Percentiles rank a stretch among this genome's conserved stretches.
Evolutionary conservation across 1,140 invertebrate species (phyloP).

Genomic region (Drosophila parabipectinata): DNA sequence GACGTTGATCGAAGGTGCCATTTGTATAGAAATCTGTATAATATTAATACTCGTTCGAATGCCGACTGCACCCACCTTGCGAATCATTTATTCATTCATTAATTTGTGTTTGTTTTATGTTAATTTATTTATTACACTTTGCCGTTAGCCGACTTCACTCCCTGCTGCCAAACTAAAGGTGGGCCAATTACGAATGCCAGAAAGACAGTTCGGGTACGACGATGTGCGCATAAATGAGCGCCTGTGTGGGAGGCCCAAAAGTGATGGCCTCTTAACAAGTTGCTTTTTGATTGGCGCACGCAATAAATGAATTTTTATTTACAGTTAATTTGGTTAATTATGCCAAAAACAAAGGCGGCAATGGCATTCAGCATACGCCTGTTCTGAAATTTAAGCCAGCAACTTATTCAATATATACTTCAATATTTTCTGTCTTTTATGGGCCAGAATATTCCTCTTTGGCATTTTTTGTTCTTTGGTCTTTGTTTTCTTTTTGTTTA

Average conservation of each 20-base stretch:
- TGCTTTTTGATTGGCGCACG: slow-evolving; percentile 75
- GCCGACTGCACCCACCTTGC: slow-evolving; percentile 5
- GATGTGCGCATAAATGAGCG: slow-evolving; percentile 67
- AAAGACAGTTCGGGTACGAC: neutral
- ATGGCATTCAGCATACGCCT: slow-evolving; percentile 26
- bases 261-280: slow-evolving; percentile 72
- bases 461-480: neutral
- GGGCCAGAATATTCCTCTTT: neutral
- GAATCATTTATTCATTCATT: slow-evolving; percentile 81
- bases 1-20: slow-evolving; percentile 80
- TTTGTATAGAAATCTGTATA: slow-evolving; percentile 55
- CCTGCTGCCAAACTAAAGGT: slow-evolving; percentile 40
- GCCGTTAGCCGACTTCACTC: slow-evolving; percentile 16
- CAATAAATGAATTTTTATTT: slow-evolving; percentile 66
- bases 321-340: slow-evolving; percentile 74
- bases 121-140: slow-evolving; percentile 76
- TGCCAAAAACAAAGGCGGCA: slow-evolving; percentile 24
- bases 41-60: slow-evolving; percentile 57
- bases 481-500: slow-evolving; percentile 5
- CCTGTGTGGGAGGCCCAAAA: slow-evolving; percentile 27
- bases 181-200: slow-evolving; percentile 67
- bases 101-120: slow-evolving; percentile 81
- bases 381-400: slow-evolving; percentile 58
- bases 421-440: slow-evolving; percentile 10
- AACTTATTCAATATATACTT: slow-evolving; percentile 73